Evolutionary conservation across 2,113 vertebrate genomes (phyloP).

Genomic region (Gambusia holbrooki): DNA sequence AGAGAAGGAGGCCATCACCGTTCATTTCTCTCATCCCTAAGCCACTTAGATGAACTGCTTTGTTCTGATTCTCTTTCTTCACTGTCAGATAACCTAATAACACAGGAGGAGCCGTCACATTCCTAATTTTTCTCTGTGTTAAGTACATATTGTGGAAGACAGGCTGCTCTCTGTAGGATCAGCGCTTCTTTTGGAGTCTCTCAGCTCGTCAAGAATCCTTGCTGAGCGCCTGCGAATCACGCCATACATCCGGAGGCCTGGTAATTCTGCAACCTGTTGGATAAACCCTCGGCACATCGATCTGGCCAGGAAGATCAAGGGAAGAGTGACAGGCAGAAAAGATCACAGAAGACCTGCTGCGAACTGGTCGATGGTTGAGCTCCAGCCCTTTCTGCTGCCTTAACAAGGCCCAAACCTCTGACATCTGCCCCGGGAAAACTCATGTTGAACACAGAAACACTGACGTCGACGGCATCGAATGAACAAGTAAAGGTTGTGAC

Average conservation of each 20-base stretch:
- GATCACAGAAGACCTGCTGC: slow-evolving; percentile 58
- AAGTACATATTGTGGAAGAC: slow-evolving; percentile 28
- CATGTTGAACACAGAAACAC: slow-evolving; percentile 67
- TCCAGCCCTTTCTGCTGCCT: slow-evolving; percentile 42
- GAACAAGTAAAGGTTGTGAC: slow-evolving; percentile 79
- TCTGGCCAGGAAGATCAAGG: slow-evolving; percentile 49
- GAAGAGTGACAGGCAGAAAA: slow-evolving; percentile 47
- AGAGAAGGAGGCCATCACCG: slow-evolving; percentile 52
- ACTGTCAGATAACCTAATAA: slow-evolving; percentile 50
- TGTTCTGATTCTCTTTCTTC: slow-evolving; percentile 36
- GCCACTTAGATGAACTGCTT: slow-evolving; percentile 57
- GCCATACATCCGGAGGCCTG: slow-evolving; percentile 14
- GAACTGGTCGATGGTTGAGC: slow-evolving; percentile 55
- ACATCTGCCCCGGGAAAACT: slow-evolving; percentile 64
- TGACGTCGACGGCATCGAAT: slow-evolving; percentile 69
- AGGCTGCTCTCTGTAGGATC: slow-evolving; percentile 17
- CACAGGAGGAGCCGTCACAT: slow-evolving; percentile 51
- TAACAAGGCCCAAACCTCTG: slow-evolving; percentile 58
- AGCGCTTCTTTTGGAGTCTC: slow-evolving; percentile 11
- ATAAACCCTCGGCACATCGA: slow-evolving; percentile 48
- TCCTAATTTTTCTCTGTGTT: slow-evolving; percentile 32
- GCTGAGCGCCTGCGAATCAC: slow-evolving; percentile 4
- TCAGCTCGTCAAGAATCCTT: slow-evolving; percentile 4
- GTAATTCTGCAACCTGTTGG: slow-evolving; percentile 46
- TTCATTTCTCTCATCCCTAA: slow-evolving; percentile 62